Base-by-base conservation (phyloP, 2,888 invertebrate genomes). In the Phalera bucephala region DNA sequence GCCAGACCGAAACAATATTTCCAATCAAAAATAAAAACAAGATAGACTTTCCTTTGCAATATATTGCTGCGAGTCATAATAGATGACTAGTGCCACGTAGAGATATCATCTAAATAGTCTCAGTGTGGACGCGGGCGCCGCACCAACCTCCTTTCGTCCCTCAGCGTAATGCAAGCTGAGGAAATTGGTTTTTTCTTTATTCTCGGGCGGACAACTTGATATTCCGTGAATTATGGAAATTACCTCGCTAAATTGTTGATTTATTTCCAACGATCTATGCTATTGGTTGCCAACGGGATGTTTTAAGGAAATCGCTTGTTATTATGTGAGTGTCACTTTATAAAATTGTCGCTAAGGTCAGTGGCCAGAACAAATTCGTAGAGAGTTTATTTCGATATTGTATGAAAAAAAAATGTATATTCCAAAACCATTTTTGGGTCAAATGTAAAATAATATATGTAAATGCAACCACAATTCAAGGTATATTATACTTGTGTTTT, bases 141-240 rank as follows among this genome's bases (percentile, higher is more conserved):
- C 41, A 55, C 46, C 48, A 51, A 58, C 62, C 58, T 68, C 57
- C 66, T 64, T 60, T 49, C 71, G 64, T 72, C 79, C 78, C 73
- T 70, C 60, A 62, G 40, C 36, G 75, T 80, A 81, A 80, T 81
- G 83, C 80, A 82, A 78, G 76, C 76, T 58, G 64, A 76, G 86
- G 82, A 87, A 88, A 87, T 88, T 87, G 86, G 85, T 82, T 86
- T 86, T 87, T 87, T 87, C 85, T 85, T 86, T 84, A 83, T 84
- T 77, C 79, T 65, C 69, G 64, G 61, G 63, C 64, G 66, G 65
- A 79, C 81, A 83, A 86, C 80, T 86, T 85, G 86, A 86, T 87
- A 86, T 82, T 80, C 84, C 79, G 80, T 87, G 87, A 87, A 87
- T 87, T 87, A 87, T 88, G 86, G 77, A 86, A 87, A 87, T 87